These are phyloP conservation scores for Drosophila flavopinicola DNA, from an alignment of 2,888 invertebrate species.

Conservation along the genomic window DNA sequence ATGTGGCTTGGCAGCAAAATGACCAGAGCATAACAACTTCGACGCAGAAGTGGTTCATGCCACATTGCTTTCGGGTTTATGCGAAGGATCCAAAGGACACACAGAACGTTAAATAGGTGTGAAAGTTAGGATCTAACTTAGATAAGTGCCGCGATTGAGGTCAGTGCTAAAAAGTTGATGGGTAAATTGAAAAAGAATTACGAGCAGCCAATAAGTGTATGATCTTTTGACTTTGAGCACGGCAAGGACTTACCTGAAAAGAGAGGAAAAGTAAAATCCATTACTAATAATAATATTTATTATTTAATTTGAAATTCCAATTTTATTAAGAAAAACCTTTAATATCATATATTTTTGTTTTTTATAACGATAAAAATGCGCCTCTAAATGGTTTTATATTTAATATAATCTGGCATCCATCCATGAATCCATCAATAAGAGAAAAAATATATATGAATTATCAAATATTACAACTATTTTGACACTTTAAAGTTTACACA, in stretches of 20 bases:
- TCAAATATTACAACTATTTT: too few relatives aligned
- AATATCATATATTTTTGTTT: too few relatives aligned
- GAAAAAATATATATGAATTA: too few relatives aligned
- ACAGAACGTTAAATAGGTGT: constrained; percentile 26
- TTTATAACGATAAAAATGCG: too few relatives aligned
- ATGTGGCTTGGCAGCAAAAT: constrained; percentile 56
- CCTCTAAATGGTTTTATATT: too few relatives aligned
- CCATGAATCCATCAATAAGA: too few relatives aligned
- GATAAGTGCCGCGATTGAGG: constrained; percentile 4
- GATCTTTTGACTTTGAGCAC: neutral
- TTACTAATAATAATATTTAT: too few relatives aligned
- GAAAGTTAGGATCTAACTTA: constrained; percentile 22
- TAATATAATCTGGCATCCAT: too few relatives aligned
- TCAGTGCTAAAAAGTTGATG: constrained; percentile 9
- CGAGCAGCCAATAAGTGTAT: constrained; percentile 31
- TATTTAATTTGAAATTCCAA: too few relatives aligned
- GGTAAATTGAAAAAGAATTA: constrained; percentile 49
- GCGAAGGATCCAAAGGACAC: constrained; percentile 7
- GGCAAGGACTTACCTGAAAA: constrained; percentile 53
- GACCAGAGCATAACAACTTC: constrained; percentile 34
- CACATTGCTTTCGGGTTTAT: constrained; percentile 37
- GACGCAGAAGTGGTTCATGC: constrained; percentile 39
- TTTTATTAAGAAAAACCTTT: too few relatives aligned
- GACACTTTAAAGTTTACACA: too few relatives aligned
- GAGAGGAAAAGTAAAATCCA: neutral